Percentiles rank a stretch among this genome's conserved stretches.
Conservation (phyloP, 2,888 invertebrate genomes). For the Plebejus anna region DNA sequence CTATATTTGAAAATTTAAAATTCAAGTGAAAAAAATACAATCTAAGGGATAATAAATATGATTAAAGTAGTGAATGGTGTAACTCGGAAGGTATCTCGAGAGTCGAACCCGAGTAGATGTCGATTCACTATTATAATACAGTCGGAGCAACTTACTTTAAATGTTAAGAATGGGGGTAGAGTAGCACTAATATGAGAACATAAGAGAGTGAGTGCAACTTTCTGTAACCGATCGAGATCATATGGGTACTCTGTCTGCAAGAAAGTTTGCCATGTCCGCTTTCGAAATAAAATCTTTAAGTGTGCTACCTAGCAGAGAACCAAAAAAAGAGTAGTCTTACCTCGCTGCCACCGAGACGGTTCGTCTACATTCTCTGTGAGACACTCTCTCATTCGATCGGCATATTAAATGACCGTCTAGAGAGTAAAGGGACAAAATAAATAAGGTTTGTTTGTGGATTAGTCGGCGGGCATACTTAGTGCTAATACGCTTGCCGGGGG, state of each 20-base stretch:
- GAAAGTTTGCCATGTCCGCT: slow-evolving; percentile 19
- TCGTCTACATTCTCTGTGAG: slow-evolving; percentile 80
- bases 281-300: background rate
- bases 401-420: slow-evolving; percentile 84
- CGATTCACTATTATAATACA: background rate
- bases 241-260: slow-evolving; percentile 17
- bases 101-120: slow-evolving; percentile 10
- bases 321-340: slow-evolving; percentile 58
- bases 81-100: background rate
- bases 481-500: slow-evolving; percentile 53
- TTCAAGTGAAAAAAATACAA: background rate
- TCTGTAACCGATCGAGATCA: background rate
- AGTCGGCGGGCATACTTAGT: slow-evolving; percentile 71
- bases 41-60: background rate
- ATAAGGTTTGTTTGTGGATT: slow-evolving; percentile 78
- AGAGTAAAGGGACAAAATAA: slow-evolving; percentile 82
- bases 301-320: slow-evolving; percentile 24
- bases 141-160: slow-evolving; percentile 9
- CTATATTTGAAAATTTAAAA: background rate
- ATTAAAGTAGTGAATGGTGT: background rate
- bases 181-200: slow-evolving; percentile 16
- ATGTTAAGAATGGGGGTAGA: background rate
- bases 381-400: slow-evolving; percentile 79
- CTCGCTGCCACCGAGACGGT: slow-evolving; percentile 74
- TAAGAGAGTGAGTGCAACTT: slow-evolving; percentile 7